Conservation (phyloP, 2,888 invertebrate species). For the Thelaira solivaga region DNA sequence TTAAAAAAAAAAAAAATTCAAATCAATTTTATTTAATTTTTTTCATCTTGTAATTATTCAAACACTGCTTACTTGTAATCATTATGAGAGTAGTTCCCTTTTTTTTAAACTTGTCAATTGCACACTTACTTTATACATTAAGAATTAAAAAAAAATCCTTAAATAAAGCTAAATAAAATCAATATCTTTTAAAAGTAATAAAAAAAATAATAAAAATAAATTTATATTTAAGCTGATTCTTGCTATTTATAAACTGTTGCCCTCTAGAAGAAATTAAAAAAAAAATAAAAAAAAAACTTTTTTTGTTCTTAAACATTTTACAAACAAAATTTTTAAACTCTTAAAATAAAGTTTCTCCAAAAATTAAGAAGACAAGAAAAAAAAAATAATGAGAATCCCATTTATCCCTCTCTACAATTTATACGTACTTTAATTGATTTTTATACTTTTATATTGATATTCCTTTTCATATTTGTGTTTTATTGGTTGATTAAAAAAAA, state of each 20-base stretch:
- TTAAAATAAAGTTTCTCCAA: no score
- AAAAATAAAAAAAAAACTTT: background rate
- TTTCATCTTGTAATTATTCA: no score
- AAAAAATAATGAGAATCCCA: constrained; percentile 1
- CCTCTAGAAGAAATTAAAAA: no score
- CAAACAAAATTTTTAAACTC: no score
- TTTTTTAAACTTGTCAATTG: no score
- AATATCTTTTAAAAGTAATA: no score
- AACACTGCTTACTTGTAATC: no score
- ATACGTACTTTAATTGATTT: constrained; percentile 12
- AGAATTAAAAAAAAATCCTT: constrained; percentile 2
- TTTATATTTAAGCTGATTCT: constrained; percentile 22
- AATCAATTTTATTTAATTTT: no score
- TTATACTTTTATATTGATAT: constrained; percentile 53
- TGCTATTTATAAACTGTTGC: constrained; percentile 15
- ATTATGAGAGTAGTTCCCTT: no score
- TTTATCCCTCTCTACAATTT: background rate
- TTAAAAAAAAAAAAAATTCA: no score
- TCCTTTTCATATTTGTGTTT: constrained; percentile 7
- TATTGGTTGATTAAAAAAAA: no score
- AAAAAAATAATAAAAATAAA: constrained; percentile 12
- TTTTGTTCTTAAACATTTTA: constrained; percentile 12
- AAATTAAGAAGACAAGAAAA: background rate
- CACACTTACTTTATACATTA: constrained; percentile 4
- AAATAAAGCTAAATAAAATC: no score